Conservation (phyloP, 2,888 invertebrate species). For the Smittia sp. region DNA sequence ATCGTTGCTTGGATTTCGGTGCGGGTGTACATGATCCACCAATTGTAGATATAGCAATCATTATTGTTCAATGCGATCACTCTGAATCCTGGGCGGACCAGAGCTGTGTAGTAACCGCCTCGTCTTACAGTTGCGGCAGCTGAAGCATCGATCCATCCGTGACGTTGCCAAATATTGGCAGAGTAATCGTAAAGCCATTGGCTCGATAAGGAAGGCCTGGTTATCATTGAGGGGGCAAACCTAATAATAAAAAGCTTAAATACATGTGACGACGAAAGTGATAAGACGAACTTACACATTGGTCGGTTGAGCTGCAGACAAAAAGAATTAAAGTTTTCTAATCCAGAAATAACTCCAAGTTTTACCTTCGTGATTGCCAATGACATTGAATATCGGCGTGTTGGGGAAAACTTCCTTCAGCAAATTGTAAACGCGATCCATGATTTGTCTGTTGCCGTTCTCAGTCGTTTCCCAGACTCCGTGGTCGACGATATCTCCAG, state of each 20-base stretch:
- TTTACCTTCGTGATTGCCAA: conserved; percentile 81
- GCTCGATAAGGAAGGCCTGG: conserved; percentile 57
- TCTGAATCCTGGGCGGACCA: conserved; percentile 66
- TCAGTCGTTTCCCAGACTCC: conserved; percentile 81
- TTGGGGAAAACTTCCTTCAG: conserved; percentile 60
- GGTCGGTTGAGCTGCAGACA: conserved; percentile 14
- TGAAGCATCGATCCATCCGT: conserved; percentile 61
- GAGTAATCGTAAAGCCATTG: conserved; percentile 72
- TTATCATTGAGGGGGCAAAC: conserved; percentile 60
- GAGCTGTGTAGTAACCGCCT: conserved; percentile 76
- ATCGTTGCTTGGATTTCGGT: conserved; percentile 69
- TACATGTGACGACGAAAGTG: neutral
- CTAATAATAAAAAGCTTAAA: conserved; percentile 46
- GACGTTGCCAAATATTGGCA: neutral
- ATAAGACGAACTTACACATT: conserved; percentile 25
- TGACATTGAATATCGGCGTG: conserved; percentile 63
- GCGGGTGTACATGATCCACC: conserved; percentile 70
- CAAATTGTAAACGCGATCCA: conserved; percentile 57
- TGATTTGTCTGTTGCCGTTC: conserved; percentile 60
- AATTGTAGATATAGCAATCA: conserved; percentile 48
- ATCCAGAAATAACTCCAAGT: too few relatives aligned
- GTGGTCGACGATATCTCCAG: conserved; percentile 85
- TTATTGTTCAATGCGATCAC: conserved; percentile 68
- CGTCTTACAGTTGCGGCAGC: conserved; percentile 60
- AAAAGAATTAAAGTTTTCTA: neutral